A percentile compares a stretch with the other conserved stretches of the same genome.
Evolutionary conservation across 2,888 invertebrate genomes (phyloP).

Genomic region (Archips crataeganus): DNA sequence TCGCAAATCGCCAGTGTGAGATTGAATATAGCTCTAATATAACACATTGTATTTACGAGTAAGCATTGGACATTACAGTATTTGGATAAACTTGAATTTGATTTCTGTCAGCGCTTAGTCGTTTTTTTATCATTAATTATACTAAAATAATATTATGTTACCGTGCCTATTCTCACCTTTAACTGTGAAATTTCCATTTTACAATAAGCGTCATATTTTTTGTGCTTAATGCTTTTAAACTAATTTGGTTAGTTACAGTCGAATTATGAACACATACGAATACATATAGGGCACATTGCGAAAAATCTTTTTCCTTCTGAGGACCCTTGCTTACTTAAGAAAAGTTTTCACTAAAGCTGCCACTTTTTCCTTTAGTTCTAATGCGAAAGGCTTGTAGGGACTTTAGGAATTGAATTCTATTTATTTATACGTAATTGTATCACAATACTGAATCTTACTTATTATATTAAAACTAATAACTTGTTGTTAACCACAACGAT

Average conservation of each 20-base stretch:
- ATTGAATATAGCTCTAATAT: too few relatives aligned
- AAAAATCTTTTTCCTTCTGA: not conserved
- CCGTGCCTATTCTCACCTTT: too few relatives aligned
- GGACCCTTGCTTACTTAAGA: not conserved
- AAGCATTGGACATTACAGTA: too few relatives aligned
- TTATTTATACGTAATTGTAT: constrained; percentile 13
- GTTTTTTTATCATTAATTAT: not conserved
- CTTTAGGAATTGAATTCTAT: not conserved
- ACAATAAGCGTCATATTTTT: not conserved
- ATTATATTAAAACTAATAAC: constrained; percentile 6
- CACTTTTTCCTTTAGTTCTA: not conserved
- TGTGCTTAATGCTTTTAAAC: not conserved
- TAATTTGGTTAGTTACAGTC: not conserved
- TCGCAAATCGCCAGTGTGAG: too few relatives aligned
- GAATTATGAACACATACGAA: not conserved
- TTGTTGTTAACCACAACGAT: not conserved
- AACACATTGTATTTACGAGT: too few relatives aligned
- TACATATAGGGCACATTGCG: too few relatives aligned
- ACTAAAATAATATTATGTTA: too few relatives aligned
- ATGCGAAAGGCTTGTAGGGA: not conserved
- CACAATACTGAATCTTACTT: constrained; percentile 25
- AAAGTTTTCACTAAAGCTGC: not conserved
- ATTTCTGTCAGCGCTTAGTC: not conserved
- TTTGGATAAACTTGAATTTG: not conserved
- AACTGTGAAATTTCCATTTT: constrained; percentile 2